A percentile compares a stretch with the other conserved stretches of the same genome.
phyloP scores from a whole-genome alignment of 1,140 invertebrate genomes.

The Lysiphlebus fabarum region DNA sequence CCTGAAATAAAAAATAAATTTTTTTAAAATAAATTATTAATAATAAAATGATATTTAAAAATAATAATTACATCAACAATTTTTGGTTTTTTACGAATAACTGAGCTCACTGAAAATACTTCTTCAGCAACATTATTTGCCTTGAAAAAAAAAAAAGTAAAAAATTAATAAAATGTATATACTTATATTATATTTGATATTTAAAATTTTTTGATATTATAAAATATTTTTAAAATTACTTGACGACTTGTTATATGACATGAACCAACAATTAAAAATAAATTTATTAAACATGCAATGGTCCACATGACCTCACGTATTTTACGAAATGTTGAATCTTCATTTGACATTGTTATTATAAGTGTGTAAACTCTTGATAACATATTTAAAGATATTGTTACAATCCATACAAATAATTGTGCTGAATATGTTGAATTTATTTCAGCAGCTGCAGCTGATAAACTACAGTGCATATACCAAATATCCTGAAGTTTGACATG shows the following conservation, averaged over 20 bases:
- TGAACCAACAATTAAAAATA: constrained; percentile 27
- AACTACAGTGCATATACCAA: constrained; percentile 33
- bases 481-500: constrained; percentile 30
- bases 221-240: constrained; percentile 14
- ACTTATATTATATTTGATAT: no score
- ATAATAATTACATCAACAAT: no score
- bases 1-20: constrained; percentile 23
- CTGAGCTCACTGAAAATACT: no score
- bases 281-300: constrained; percentile 23
- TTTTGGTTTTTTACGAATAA: no score
- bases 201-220: constrained; percentile 21
- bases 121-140: no score
- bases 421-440: constrained; percentile 31
- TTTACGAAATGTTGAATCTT: constrained; percentile 1
- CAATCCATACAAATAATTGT: constrained; percentile 33
- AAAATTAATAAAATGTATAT: no score
- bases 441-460: constrained; percentile 29
- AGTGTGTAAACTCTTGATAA: constrained; percentile 32
- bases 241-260: constrained; percentile 30
- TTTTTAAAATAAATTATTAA: not conserved
- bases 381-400: constrained; percentile 27
- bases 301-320: constrained; percentile 26
- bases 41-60: no score
- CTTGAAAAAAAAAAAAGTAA: no score
- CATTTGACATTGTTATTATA: constrained; percentile 10